These are phyloP conservation scores for Meiosimyza decipiens DNA, from an alignment of 2,888 invertebrate species.

Conservation along the genomic window DNA sequence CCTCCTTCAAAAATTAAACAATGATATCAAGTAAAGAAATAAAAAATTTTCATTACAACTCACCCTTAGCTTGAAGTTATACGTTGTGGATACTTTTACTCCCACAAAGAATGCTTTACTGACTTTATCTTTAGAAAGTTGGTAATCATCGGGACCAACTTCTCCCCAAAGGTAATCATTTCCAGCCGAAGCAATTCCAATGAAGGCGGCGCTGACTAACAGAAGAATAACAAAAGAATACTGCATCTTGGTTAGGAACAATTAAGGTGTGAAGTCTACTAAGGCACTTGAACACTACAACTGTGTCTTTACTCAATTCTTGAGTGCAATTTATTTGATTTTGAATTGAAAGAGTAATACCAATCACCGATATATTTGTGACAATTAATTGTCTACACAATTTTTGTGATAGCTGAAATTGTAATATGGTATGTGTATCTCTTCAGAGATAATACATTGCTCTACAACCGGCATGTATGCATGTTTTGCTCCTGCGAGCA, in stretches of 20 bases:
- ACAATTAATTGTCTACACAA: too few relatives aligned
- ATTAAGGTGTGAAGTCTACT: too few relatives aligned
- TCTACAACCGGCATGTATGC: too few relatives aligned
- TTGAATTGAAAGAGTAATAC: too few relatives aligned
- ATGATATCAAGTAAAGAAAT: neutral
- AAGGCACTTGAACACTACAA: too few relatives aligned
- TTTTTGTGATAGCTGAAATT: too few relatives aligned
- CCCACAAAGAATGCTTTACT: conserved; percentile 53
- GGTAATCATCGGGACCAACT: conserved; percentile 48
- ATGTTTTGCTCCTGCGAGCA: too few relatives aligned
- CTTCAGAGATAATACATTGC: too few relatives aligned
- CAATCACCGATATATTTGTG: too few relatives aligned
- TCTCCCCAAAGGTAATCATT: conserved; percentile 58
- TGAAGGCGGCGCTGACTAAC: conserved; percentile 30
- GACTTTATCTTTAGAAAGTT: conserved; percentile 54
- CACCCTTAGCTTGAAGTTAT: conserved; percentile 38
- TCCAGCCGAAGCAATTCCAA: conserved; percentile 43
- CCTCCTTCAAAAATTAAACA: neutral
- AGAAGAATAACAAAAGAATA: conserved; percentile 20
- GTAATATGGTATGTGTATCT: too few relatives aligned
- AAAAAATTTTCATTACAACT: neutral
- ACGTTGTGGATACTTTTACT: conserved; percentile 38
- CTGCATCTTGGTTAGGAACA: conserved; percentile 15
- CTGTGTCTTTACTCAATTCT: too few relatives aligned
- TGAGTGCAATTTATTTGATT: too few relatives aligned